These are phyloP conservation scores for Halocynthia roretzi DNA, from an alignment of 23 tunicate species.

Conservation along the genomic window DNA sequence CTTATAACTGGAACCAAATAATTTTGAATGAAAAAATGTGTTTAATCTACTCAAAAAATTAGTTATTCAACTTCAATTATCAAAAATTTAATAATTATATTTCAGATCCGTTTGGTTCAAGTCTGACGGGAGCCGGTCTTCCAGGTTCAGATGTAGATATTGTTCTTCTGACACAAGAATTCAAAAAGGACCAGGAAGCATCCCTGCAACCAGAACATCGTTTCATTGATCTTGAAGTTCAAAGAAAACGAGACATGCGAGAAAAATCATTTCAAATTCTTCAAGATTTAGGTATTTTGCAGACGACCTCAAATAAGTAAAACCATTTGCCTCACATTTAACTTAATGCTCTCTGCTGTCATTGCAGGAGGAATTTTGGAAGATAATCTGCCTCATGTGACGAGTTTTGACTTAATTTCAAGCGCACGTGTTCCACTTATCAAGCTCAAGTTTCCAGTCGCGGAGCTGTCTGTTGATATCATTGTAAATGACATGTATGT, in stretches of 20 bases:
- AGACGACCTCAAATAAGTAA: too few relatives aligned
- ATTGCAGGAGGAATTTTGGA: too few relatives aligned
- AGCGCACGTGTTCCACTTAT: conserved; percentile 9
- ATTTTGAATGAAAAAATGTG: too few relatives aligned
- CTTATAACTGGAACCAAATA: too few relatives aligned
- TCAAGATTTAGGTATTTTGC: too few relatives aligned
- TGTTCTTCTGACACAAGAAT: neutral
- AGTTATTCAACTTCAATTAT: too few relatives aligned
- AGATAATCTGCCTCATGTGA: neutral
- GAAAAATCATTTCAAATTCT: too few relatives aligned
- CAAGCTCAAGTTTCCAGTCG: conserved; percentile 7
- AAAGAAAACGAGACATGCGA: too few relatives aligned
- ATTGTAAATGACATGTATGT: conserved; percentile 6
- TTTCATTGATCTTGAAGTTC: neutral
- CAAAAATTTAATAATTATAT: neutral
- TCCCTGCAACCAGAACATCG: neutral
- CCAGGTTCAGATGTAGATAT: conserved; percentile 21
- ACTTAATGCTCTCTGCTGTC: too few relatives aligned
- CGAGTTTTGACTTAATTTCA: neutral
- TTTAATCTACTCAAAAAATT: too few relatives aligned
- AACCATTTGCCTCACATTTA: too few relatives aligned
- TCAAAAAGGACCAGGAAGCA: neutral
- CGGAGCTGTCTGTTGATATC: conserved; percentile 10
- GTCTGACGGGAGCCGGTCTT: conserved; percentile 18
- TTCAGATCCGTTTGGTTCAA: conserved; percentile 10